A percentile compares a stretch with the other conserved stretches of the same genome.
phyloP scores from a whole-genome alignment of 2,113 vertebrate genomes.

The Ptilorrhoa leucosticta region DNA sequence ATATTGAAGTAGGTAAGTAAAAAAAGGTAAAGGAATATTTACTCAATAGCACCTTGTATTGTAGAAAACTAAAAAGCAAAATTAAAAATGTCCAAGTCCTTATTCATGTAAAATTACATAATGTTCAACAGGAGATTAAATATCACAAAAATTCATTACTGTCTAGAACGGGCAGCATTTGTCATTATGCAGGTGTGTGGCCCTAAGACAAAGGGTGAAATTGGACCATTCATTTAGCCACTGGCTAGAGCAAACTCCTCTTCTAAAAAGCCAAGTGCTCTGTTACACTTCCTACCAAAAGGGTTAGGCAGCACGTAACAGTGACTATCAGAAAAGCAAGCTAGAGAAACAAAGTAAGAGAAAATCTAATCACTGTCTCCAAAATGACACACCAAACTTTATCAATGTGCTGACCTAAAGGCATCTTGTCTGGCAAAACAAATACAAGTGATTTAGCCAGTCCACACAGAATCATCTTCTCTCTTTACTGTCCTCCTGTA shows the following conservation, averaged over 20 bases:
- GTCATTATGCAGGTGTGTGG: not conserved
- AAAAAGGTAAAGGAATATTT: not conserved
- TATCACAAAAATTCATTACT: not conserved
- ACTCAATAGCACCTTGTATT: not conserved
- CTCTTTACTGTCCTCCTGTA: not conserved
- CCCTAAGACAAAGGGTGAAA: not conserved
- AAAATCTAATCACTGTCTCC: constrained; percentile 34
- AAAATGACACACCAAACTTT: not conserved
- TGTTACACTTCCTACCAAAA: not conserved
- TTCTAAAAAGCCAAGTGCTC: not conserved
- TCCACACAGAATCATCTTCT: not conserved
- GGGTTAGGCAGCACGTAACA: not conserved
- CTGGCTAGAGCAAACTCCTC: not conserved
- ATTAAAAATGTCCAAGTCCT: not conserved
- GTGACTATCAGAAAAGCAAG: not conserved
- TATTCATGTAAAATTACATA: not conserved
- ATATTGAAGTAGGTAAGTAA: not conserved
- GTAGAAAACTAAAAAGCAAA: not conserved
- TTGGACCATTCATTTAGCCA: not conserved
- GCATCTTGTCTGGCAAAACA: not conserved
- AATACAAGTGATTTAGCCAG: not conserved
- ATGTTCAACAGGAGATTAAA: not conserved
- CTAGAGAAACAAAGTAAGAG: not conserved
- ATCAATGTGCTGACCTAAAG: not conserved
- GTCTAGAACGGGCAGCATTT: not conserved